A percentile compares a stretch with the other conserved stretches of the same genome.
Conservation (phyloP, 2,113 vertebrate genomes). For the Aspiorhynchus laticeps region DNA sequence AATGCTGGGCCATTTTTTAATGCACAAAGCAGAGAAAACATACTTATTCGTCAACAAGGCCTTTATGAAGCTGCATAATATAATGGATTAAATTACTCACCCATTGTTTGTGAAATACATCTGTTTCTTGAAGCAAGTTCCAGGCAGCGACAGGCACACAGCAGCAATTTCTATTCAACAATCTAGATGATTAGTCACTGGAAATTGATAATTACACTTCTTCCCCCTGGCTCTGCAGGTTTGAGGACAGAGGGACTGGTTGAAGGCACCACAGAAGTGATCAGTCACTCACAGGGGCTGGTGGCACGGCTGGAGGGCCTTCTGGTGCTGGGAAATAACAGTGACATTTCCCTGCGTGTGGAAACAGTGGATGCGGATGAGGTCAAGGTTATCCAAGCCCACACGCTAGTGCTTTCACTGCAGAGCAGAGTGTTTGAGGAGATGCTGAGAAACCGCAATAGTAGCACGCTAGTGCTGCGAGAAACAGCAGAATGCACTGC, state of each 20-base stretch:
- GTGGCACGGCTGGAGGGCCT: conserved; percentile 86
- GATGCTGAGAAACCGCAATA: conserved; percentile 80
- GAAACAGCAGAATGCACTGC: conserved; percentile 80
- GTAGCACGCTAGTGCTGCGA: conserved; percentile 72
- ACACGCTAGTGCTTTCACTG: conserved; percentile 87
- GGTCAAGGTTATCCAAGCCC: conserved; percentile 86
- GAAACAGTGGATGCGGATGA: conserved; percentile 81
- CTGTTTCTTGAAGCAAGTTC: not conserved
- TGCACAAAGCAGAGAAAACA: not conserved
- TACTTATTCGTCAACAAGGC: not conserved
- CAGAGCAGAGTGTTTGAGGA: conserved; percentile 85
- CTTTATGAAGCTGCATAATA: not conserved
- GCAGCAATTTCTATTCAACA: not conserved
- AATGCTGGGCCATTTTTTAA: no score
- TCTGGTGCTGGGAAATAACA: conserved; percentile 83
- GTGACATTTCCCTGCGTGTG: conserved; percentile 84
- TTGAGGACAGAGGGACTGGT: conserved; percentile 69
- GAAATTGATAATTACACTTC: not conserved
- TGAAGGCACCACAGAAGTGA: conserved; percentile 71
- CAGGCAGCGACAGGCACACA: not conserved
- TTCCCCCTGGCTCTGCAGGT: conserved; percentile 64
- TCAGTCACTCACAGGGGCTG: conserved; percentile 85
- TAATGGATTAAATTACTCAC: not conserved
- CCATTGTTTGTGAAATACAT: not conserved
- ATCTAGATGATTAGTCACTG: not conserved